These are phyloP conservation scores for Heteractis magnifica DNA, from an alignment of 92 coral and sea anemone genomes.

Conservation along the genomic window DNA sequence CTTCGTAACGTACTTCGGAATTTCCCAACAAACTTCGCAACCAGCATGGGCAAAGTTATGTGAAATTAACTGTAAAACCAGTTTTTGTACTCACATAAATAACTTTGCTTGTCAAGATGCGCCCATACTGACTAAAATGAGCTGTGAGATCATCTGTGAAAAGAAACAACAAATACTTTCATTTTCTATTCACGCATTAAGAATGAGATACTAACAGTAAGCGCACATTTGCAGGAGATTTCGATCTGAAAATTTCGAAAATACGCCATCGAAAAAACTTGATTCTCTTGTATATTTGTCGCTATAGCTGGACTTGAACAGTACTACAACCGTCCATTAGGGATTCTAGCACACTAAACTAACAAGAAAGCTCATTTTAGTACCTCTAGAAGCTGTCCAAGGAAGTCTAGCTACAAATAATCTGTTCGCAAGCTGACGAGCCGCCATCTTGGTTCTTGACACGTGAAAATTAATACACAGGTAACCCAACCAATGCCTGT, in stretches of 20 bases:
- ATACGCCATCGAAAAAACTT: not conserved
- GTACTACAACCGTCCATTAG: not conserved
- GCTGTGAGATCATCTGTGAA: constrained; percentile 70
- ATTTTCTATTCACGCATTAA: not conserved
- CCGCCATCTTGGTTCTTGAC: constrained; percentile 33
- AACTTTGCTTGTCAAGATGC: constrained; percentile 62
- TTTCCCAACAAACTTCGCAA: no score
- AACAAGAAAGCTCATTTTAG: not conserved
- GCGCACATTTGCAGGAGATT: no score
- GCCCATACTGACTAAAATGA: constrained; percentile 84
- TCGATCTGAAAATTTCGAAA: not conserved
- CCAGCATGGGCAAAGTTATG: no score
- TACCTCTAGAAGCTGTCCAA: constrained; percentile 89
- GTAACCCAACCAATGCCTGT: constrained; percentile 24
- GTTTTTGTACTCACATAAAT: constrained; percentile 63
- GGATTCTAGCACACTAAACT: not conserved
- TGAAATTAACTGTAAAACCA: no score
- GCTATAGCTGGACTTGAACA: not conserved
- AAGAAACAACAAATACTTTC: not conserved
- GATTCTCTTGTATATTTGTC: not conserved
- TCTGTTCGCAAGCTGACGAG: constrained; percentile 22
- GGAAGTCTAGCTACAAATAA: constrained; percentile 88
- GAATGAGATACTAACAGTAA: no score
- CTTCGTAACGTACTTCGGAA: no score
- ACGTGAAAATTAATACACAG: constrained; percentile 22